These are phyloP conservation scores for Chloroclysta siterata DNA, from an alignment of 2,888 invertebrate genomes.

Conservation along the genomic window DNA sequence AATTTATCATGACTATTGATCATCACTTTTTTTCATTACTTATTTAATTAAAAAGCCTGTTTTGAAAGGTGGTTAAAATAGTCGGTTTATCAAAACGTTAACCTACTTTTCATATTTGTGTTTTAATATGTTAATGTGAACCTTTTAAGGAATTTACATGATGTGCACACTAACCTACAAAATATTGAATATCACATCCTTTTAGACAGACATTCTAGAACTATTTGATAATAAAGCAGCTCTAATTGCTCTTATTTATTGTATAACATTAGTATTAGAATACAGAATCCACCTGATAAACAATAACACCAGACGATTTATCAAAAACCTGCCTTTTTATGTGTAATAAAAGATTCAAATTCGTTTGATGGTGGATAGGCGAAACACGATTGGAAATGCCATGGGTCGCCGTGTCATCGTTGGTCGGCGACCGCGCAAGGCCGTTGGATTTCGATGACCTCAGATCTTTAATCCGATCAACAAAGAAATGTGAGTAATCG, in stretches of 20 bases:
- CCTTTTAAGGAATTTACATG: background rate
- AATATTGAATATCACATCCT: slow-evolving; percentile 1
- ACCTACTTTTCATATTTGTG: no score
- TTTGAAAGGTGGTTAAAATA: no score
- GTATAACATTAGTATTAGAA: slow-evolving; percentile 44
- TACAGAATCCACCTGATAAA: slow-evolving; percentile 42
- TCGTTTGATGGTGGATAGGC: slow-evolving; percentile 3
- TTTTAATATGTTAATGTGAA: no score
- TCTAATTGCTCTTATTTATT: slow-evolving; percentile 49
- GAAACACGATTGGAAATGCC: slow-evolving; percentile 59
- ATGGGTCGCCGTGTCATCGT: slow-evolving; percentile 67
- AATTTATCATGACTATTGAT: background rate
- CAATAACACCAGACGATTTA: slow-evolving; percentile 29
- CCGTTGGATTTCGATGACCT: slow-evolving; percentile 80
- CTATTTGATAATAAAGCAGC: slow-evolving; percentile 8
- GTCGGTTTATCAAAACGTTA: no score
- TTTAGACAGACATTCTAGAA: slow-evolving; percentile 27
- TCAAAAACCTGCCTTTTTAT: slow-evolving; percentile 45
- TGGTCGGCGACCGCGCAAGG: slow-evolving; percentile 83
- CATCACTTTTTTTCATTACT: background rate
- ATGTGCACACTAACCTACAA: background rate
- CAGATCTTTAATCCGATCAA: slow-evolving; percentile 55
- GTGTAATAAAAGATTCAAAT: slow-evolving; percentile 34
- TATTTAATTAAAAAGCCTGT: background rate
- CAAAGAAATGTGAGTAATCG: slow-evolving; percentile 52